Conservation (phyloP, 2,113 vertebrate genomes). For the Cyanistes caeruleus region DNA sequence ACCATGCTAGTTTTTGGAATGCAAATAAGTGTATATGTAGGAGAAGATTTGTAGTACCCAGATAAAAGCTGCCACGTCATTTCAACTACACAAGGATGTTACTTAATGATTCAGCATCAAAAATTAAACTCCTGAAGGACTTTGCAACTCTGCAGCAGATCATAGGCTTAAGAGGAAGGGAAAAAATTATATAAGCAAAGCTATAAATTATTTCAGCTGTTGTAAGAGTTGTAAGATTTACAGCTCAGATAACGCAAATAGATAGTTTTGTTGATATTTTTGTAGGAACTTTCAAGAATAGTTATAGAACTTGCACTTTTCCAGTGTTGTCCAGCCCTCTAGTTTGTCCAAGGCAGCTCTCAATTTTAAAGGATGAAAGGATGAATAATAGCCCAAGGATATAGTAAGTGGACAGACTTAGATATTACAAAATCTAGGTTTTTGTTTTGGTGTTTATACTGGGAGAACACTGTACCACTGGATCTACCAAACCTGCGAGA, state of each 20-base stretch:
- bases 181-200: not conserved
- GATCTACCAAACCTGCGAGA: not conserved
- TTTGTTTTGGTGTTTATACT: not conserved
- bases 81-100: not conserved
- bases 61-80: not conserved
- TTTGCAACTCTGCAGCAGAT: not conserved
- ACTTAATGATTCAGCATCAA: not conserved
- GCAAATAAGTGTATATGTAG: rapidly evolving
- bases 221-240: not conserved
- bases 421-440: not conserved
- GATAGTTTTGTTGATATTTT: not conserved
- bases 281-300: not conserved
- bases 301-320: not conserved
- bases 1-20: not conserved
- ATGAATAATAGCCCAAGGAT: not conserved
- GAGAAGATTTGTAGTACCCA: not conserved
- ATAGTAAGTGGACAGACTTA: not conserved
- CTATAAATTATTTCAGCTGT: not conserved
- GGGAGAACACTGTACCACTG: not conserved
- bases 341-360: not conserved
- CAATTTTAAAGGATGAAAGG: not conserved
- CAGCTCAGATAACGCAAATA: not conserved
- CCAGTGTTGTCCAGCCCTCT: not conserved
- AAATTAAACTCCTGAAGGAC: not conserved
- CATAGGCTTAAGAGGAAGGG: not conserved